Conservation (phyloP, 2,113 vertebrate species). For the Malaclemys terrapin region DNA sequence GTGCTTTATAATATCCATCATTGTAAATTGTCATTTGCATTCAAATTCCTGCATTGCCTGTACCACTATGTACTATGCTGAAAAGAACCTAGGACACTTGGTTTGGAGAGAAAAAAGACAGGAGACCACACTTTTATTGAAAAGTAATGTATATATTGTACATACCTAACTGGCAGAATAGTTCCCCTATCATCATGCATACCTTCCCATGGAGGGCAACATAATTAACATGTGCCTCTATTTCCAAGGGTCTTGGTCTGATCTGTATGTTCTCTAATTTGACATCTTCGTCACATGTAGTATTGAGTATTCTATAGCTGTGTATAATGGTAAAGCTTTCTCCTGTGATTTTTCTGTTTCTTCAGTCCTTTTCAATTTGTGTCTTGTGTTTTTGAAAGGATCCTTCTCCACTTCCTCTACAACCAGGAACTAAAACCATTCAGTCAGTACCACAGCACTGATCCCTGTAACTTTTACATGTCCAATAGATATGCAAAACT, state of each 20-base stretch:
- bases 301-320: too few species aligned
- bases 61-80: too few species aligned
- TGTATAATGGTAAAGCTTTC: too few species aligned
- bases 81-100: background rate
- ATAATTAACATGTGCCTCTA: background rate
- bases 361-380: too few species aligned
- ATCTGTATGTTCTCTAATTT: too few species aligned
- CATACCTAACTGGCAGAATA: background rate
- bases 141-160: background rate
- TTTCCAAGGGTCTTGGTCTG: background rate
- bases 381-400: background rate
- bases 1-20: background rate
- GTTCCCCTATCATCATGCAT: background rate
- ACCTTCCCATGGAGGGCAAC: background rate
- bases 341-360: too few species aligned
- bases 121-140: background rate
- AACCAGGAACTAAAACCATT: background rate
- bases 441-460: background rate
- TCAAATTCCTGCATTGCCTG: too few species aligned
- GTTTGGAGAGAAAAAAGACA: background rate
- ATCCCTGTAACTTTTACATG: background rate
- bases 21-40: background rate
- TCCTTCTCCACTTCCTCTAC: background rate
- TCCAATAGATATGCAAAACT: background rate
- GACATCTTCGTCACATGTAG: too few species aligned